Evolutionary conservation across 2,797 vertebrate genomes (phyloP), one percentile per base, ranked within the genome.

Genomic region (Euthynnus affinis): DNA sequence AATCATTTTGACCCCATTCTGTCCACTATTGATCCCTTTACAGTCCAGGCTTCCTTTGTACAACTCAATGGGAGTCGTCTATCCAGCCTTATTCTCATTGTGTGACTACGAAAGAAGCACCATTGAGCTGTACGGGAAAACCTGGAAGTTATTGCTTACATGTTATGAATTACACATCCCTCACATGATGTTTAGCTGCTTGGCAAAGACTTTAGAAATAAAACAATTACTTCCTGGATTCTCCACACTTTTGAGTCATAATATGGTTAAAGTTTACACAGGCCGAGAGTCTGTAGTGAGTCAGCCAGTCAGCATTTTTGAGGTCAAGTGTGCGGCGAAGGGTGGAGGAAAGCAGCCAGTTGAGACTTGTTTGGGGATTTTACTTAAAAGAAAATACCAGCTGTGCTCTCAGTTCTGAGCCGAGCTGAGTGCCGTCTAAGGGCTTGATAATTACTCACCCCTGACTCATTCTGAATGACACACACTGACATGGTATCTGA

Each of bases 291-390:
- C 77, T 82, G 76, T 13, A 67, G 80, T 89, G 80, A 92, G 77
- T 90, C 84, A 91, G 76, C 70, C 75, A 89, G 84, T 91, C 89
- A 88, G 90, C 91, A 84, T 89, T 86, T 90, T 84, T 91, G 85
- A 92, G 93, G 93, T 94, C 91, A 92, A 88, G 85, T 79, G 80
- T 87, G 86, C 48, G 29, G 40, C 69, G 79, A 76, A 78, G 88
- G 81, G 85, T 76, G 89, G 87, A 73, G 89, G 32, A 64, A 78
- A 56, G 80, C 74, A 87, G 82, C 91, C 88, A 76, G 91, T 92
- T 53, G 84, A 90, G 90, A 89, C 92, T 89, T 90, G 91, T 91
- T 90, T 78, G 72, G 84, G 81, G 88, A 87, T 90, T 91, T 89
- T 65, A 81, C 76, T 88, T 80, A 58, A 83, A 88, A 89, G 83